Percentiles rank a stretch among this genome's conserved stretches.
Conservation (phyloP, 2,888 invertebrate species). For the Drosophila diplacantha region DNA sequence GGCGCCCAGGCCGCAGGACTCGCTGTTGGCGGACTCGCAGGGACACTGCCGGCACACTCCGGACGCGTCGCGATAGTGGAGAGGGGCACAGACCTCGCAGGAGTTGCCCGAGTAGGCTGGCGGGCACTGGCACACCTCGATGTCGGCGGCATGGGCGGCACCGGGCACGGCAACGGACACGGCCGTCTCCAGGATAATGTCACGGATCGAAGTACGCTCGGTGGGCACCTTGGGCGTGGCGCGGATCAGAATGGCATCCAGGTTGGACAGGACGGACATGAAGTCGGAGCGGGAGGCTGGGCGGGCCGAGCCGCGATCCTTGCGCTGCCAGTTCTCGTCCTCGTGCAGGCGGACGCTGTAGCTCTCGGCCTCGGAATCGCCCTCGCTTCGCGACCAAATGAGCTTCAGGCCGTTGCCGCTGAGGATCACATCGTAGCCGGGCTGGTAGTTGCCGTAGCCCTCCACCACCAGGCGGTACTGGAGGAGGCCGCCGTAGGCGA, state of each 20-base stretch:
- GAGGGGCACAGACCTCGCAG: constrained; percentile 86
- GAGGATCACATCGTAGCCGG: constrained; percentile 89
- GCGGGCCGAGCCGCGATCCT: constrained; percentile 79
- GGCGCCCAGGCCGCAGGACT: constrained; percentile 79
- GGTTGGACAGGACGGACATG: constrained; percentile 88
- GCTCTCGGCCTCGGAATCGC: constrained; percentile 52
- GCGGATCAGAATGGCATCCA: constrained; percentile 89
- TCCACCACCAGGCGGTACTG: constrained; percentile 86
- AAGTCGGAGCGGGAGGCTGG: constrained; percentile 88
- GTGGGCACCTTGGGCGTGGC: constrained; percentile 83
- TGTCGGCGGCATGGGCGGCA: constrained; percentile 83
- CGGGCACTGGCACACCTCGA: constrained; percentile 93
- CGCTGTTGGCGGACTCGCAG: constrained; percentile 80
- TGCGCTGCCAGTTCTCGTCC: constrained; percentile 83
- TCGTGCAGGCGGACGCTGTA: constrained; percentile 83
- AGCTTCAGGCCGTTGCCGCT: constrained; percentile 87
- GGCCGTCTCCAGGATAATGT: constrained; percentile 92
- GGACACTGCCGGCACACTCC: constrained; percentile 82
- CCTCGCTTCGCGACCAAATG: constrained; percentile 81
- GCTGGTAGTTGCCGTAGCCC: constrained; percentile 79
- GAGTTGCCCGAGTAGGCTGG: constrained; percentile 88
- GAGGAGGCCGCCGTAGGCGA: constrained; percentile 92
- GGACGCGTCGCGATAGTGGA: constrained; percentile 84
- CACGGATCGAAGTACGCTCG: constrained; percentile 82
- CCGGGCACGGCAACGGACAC: constrained; percentile 78